Evolutionary conservation across 2,113 vertebrate species (phyloP).

Genomic region (Carettochelys insculpta): DNA sequence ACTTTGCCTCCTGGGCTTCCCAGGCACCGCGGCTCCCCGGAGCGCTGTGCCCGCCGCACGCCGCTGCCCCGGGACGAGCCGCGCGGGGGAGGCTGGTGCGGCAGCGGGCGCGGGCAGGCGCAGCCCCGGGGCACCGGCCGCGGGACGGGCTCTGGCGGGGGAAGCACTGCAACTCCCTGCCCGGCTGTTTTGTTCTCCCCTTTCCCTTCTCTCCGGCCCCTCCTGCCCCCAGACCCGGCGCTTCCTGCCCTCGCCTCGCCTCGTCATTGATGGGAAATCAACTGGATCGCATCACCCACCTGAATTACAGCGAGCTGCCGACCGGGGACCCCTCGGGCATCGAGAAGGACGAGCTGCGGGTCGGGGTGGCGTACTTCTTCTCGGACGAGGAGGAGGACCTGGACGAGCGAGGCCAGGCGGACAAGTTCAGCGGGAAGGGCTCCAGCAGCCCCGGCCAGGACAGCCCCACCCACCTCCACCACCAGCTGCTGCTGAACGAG

Average conservation of each 20-base stretch:
- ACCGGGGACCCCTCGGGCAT: conserved; percentile 98
- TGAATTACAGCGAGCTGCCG: conserved; percentile 99
- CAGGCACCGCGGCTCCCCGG: not conserved
- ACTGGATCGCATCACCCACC: conserved; percentile 99
- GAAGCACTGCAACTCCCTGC: conserved; percentile 24
- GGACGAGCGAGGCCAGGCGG: conserved; percentile 94
- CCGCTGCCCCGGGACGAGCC: not conserved
- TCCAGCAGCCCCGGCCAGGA: conserved; percentile 73
- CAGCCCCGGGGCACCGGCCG: not conserved
- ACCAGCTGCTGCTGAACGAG: conserved; percentile 87
- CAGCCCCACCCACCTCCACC: conserved; percentile 70
- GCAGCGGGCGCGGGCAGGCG: not conserved
- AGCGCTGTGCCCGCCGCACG: too few species aligned
- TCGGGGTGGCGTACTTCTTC: conserved; percentile 99
- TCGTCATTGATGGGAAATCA: conserved; percentile 99
- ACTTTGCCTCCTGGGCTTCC: not conserved
- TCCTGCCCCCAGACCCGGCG: conserved; percentile 80
- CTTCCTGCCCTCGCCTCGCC: conserved; percentile 88
- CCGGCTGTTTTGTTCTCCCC: not conserved
- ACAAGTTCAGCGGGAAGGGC: conserved; percentile 86
- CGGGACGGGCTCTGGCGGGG: not conserved
- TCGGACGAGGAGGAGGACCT: conserved; percentile 99
- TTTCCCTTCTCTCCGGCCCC: conserved; percentile 22
- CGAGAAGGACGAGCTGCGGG: conserved; percentile 98
- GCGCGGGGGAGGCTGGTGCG: too few species aligned